Evolutionary conservation across 2,113 vertebrate species (phyloP), one percentile per base, ranked within the genome.

Genomic region (Nothobranchius furzeri): DNA sequence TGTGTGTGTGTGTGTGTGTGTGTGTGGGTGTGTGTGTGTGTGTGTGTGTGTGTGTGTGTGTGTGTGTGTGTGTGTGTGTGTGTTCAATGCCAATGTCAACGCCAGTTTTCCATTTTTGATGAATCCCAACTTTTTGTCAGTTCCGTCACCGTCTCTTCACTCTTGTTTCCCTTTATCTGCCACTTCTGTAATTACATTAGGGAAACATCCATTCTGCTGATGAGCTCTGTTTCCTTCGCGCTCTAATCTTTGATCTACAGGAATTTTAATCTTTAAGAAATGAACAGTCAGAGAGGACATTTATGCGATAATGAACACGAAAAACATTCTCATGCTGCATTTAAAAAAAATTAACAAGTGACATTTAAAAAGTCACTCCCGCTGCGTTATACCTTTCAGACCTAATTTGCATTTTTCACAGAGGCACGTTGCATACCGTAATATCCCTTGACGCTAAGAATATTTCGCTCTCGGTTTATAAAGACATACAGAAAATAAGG

Each of bases 331-430:
- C 42, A 47, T 11, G 47, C 14, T 25, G 37, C 55, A 62, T 36
- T 75, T 71, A 60, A 40, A 71, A 40, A 71, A 67, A 20, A 20
- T 20, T 20, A 20, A 77, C 59, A 77, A 71, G 57, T 67, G 55
- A 71, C 63, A 66, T 66, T 56, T 60, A 58, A 17, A 73, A 65
- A 71, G 72, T 78, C 56, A 47, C 69, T 66, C 53, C 24, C 69
- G 51, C 56, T 76, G 25, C 52, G 53, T 64, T 53, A 37, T 70
- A 60, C 54, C 56, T 40, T 65, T 65, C 49, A 66, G 56, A 67
- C 5, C 49, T 61, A 37, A 70, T 83, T 69, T 61, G 46, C 42
- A 65, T 70, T 63, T 62, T 68, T 43, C 37, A 69, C n/a, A 40
- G 63, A 53, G 52, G 66, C 45, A 75, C 35, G 42, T 37, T 58